Evolutionary conservation across 2,888 invertebrate species (phyloP).

Genomic region (Drosophila leonis): DNA sequence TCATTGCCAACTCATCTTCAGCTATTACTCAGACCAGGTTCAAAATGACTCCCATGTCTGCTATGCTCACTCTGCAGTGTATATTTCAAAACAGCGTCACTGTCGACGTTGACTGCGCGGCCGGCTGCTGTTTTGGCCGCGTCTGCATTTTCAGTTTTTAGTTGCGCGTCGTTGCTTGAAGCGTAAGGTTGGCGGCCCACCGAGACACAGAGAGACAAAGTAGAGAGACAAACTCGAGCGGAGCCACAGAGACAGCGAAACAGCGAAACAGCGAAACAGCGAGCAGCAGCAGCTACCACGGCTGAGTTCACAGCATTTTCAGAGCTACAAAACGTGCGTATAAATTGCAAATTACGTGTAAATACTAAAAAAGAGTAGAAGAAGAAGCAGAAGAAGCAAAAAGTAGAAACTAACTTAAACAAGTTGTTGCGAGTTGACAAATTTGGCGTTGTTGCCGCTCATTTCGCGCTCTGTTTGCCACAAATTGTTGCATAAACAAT

Average conservation of each 20-base stretch:
- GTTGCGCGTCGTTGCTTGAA: conserved; percentile 79
- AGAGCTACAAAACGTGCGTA: conserved; percentile 55
- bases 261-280: neutral
- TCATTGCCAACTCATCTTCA: neutral
- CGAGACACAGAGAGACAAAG: conserved; percentile 12
- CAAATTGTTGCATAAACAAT: conserved; percentile 73
- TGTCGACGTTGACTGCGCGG: conserved; percentile 30
- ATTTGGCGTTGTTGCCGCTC: conserved; percentile 62
- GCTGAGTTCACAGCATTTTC: conserved; percentile 40
- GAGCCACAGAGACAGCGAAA: conserved; percentile 7
- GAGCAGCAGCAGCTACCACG: conserved; percentile 27
- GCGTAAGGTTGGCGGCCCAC: conserved; percentile 62
- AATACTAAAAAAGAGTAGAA: conserved; percentile 30
- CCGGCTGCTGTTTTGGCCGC: conserved; percentile 59
- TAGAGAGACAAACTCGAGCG: conserved; percentile 4
- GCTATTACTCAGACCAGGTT: neutral
- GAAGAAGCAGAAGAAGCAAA: neutral
- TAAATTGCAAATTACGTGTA: conserved; percentile 54
- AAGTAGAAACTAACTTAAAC: conserved; percentile 26
- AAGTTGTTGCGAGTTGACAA: conserved; percentile 67
- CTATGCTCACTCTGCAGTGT: conserved; percentile 20
- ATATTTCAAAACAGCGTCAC: conserved; percentile 35
- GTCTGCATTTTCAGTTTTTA: conserved; percentile 74
- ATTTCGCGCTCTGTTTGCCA: conserved; percentile 77
- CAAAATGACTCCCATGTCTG: neutral